phyloP scores from a whole-genome alignment of 1,140 invertebrate genomes.

The Danaus melanippus region DNA sequence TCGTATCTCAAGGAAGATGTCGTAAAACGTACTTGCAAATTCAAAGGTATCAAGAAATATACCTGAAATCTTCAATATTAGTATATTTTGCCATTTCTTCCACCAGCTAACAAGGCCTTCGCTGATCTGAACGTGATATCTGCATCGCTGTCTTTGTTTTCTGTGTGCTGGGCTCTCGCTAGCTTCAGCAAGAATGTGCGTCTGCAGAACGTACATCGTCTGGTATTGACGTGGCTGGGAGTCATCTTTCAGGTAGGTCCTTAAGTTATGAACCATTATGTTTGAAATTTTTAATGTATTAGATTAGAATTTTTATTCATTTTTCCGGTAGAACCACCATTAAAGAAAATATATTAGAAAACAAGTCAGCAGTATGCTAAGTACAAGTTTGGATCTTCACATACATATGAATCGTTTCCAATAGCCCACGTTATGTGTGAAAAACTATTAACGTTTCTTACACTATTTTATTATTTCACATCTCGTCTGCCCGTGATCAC shows the following conservation, averaged over 20 bases:
- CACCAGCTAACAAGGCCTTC: conserved; percentile 73
- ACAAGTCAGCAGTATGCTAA: too few relatives aligned
- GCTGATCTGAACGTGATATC: conserved; percentile 87
- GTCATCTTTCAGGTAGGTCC: conserved; percentile 82
- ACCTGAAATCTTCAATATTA: conserved; percentile 2
- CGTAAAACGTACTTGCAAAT: too few relatives aligned
- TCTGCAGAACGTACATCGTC: conserved; percentile 83
- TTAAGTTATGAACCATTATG: neutral
- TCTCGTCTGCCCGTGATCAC: too few relatives aligned
- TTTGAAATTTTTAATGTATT: neutral
- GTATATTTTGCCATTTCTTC: neutral
- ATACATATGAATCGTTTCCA: too few relatives aligned
- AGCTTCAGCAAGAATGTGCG: conserved; percentile 92
- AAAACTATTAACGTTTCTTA: too few relatives aligned
- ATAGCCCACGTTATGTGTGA: too few relatives aligned
- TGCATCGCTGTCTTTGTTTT: conserved; percentile 85
- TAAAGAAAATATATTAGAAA: too few relatives aligned
- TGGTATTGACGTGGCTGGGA: conserved; percentile 90
- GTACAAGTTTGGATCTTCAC: too few relatives aligned
- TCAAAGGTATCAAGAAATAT: neutral
- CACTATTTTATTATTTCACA: too few relatives aligned
- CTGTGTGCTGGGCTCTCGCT: conserved; percentile 91
- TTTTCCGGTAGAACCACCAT: too few relatives aligned
- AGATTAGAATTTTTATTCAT: too few relatives aligned
- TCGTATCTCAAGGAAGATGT: too few relatives aligned